Base-by-base conservation (phyloP, 2,797 vertebrate species). In the Delichon dasypus region DNA sequence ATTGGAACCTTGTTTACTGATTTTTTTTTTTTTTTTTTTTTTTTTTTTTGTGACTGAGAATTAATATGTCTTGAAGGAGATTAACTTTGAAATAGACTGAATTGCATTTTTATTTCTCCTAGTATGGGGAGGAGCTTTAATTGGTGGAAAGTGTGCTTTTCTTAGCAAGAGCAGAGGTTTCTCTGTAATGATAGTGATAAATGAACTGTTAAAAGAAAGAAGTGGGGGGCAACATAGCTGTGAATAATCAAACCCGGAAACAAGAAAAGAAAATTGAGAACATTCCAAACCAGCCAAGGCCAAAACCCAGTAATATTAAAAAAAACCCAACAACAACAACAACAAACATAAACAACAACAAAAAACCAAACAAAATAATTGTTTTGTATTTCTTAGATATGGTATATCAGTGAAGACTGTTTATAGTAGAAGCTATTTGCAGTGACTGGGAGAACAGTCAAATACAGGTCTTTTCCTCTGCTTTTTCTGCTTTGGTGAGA, bases 321-420 rank as follows among this genome's bases (percentile, higher is more conserved):
- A 75, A 27, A 36, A 4, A 0, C 10, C 10, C 7, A 9, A 21
- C 21, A 66, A 13, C 21, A 22, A 18, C 5, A 58, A 5, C 6
- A 44, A 16, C 8, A 47, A n/a, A 16, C 8, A 44, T 19, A 32
- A 15, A 16, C 1, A 5, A 25, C 38, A 38, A 38, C 38, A 38
- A 38, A 36, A 21, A 5, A 2, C 4, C 10, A 16, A 34, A 34
- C 5, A 7, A 7, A 50, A 21, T 0, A 48, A 14, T 7, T 30
- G 3, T 32, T 34, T 26, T 50, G 4, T 67, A n/a, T 83, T 93
- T 87, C 17, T 53, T 38, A 62, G 40, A 36, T 60, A 38, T 11
- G 57, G 26, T 4, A 5, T 42, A 30, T 61, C 2, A 8, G 7
- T 45, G 42, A 77, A 30, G 5, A 11, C 7, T 74, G 17, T 66